phyloP scores from a whole-genome alignment of 2,797 vertebrate species.

The Diplodus puntazzo region DNA sequence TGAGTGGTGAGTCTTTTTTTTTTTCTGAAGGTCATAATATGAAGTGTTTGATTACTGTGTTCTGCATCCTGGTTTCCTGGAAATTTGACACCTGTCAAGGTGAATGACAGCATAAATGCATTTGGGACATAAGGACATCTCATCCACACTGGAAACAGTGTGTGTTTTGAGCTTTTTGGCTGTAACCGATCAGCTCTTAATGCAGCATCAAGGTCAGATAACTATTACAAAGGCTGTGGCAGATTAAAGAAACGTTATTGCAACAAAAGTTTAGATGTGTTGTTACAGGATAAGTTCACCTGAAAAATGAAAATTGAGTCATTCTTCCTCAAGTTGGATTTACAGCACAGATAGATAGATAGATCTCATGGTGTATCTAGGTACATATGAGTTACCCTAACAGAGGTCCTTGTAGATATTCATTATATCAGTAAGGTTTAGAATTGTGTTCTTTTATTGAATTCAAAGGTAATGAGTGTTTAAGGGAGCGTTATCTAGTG shows the following conservation, averaged over 20 bases:
- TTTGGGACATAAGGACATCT: background rate
- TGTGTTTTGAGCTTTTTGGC: background rate
- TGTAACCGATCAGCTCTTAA: background rate
- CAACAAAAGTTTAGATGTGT: background rate
- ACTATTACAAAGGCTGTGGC: background rate
- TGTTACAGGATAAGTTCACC: no score
- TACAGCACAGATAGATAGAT: no score
- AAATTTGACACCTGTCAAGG: background rate
- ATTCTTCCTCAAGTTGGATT: no score
- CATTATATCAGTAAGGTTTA: no score
- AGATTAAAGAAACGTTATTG: background rate
- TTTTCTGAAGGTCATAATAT: background rate
- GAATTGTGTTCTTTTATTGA: no score
- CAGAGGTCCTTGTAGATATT: no score
- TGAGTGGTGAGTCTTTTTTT: background rate
- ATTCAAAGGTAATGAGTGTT: no score
- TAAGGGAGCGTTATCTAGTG: no score
- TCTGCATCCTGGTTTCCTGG: background rate
- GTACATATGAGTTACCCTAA: no score
- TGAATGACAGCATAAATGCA: background rate
- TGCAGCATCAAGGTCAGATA: background rate
- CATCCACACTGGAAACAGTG: background rate
- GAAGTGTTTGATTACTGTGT: background rate
- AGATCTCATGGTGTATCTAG: no score
- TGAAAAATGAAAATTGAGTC: no score